Evolutionary conservation across 2,113 vertebrate species (phyloP), one percentile per base, ranked within the genome.

Genomic region (Camelus bactrianus): DNA sequence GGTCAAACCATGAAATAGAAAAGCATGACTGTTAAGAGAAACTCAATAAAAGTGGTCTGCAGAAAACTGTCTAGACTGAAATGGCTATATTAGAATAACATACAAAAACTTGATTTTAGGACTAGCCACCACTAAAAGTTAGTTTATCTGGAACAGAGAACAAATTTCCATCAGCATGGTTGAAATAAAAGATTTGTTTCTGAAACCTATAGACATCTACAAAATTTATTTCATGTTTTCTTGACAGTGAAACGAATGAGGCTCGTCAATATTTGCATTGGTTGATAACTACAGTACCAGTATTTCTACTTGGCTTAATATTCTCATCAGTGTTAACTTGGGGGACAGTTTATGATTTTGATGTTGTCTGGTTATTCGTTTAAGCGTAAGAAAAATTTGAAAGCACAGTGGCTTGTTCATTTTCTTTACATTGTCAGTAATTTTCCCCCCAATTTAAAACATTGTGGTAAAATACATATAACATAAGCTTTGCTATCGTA

Each of bases 161-260:
- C 24, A 75, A 56, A 93, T 83, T 91, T 82, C 82, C n/a, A 80
- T 69, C 20, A 54, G 72, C 46, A 73, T 65, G 13, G 38, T 79
- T 42, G 48, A 88, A 91, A 84, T 46, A 77, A 84, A 88, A 91
- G 1, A 20, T 28, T 79, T n/a, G 13, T 73, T 88, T 88, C 76
- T 89, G 88, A 79, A 88, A 82, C 17, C 42, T 30, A 72, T 20
- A 38, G 7, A 54, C 88, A 10, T 54, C 60, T 77, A 35, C 20
- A 89, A 64, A 65, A 84, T 84, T 77, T 64, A 52, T 30, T 75
- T 70, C 73, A 9, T 86, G 14, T 96, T 76, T 86, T 87, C 24
- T 89, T 46, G 46, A 76, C 16, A 48, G 30, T 38, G 38, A 89
- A 88, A 70, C 35, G 76, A 80, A 54, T 76, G 52, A 2, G 6